phyloP scores from a whole-genome alignment of 2,888 invertebrate species.

The Mechanitis messenoides region DNA sequence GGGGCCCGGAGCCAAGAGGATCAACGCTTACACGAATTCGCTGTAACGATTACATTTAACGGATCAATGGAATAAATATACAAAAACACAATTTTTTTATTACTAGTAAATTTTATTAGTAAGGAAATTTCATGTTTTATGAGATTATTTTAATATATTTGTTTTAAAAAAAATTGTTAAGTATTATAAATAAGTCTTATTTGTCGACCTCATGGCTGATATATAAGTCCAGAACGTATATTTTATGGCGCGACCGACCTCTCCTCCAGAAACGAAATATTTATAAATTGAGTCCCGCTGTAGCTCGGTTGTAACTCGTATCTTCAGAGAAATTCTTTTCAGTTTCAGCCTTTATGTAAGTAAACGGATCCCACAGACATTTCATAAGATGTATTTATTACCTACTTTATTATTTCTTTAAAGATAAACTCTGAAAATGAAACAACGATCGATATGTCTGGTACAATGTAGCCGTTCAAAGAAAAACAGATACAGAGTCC shows the following conservation, averaged over 20 bases:
- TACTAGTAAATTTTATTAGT: too few relatives aligned
- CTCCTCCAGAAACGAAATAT: neutral
- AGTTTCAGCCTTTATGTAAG: neutral
- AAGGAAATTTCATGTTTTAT: too few relatives aligned
- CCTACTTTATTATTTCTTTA: too few relatives aligned
- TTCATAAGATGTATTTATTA: too few relatives aligned
- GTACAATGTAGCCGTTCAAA: too few relatives aligned
- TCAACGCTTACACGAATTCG: constrained; percentile 8
- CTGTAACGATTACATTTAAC: neutral
- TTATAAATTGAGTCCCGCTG: neutral
- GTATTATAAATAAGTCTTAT: neutral
- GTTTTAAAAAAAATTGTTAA: neutral
- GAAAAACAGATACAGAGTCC: neutral
- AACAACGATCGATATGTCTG: too few relatives aligned
- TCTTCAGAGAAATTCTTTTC: neutral
- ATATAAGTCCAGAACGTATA: neutral
- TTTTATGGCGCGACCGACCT: neutral
- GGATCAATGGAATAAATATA: too few relatives aligned
- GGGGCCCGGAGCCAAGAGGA: constrained; percentile 15
- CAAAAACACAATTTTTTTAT: too few relatives aligned
- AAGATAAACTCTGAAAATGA: too few relatives aligned
- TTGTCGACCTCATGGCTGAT: neutral
- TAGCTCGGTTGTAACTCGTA: neutral
- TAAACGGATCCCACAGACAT: too few relatives aligned
- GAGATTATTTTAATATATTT: neutral